Evolutionary conservation across 2,113 vertebrate species (phyloP), one percentile per base, ranked within the genome.

Genomic region (Sinocyclocheilus grahami): DNA sequence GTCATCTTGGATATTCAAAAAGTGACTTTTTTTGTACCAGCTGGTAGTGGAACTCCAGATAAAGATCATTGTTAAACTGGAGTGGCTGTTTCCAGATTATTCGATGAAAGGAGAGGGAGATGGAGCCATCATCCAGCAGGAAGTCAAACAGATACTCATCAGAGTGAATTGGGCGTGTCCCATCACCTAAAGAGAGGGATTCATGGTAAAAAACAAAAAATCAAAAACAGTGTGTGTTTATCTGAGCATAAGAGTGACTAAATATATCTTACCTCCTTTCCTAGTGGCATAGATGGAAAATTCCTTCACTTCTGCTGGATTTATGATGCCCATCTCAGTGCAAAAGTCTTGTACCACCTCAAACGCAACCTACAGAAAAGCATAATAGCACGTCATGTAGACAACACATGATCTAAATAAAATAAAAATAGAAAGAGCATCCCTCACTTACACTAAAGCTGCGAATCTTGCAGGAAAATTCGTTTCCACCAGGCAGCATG

Each of bases 81-180:
- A 99, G 91, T 0, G 93, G 94, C 0, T n/a, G 93, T 84, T 78
- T 93, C 98, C 98, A 99, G 83, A 90, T 42, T 9, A 98, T 86
- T 78, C 97, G 95, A 79, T 90, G 93, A 86, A 97, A 89, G 12
- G 91, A 93, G 24, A 99, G 42, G 1, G 33, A 89, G 83, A 95
- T 67, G n/a, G 92, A 91, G 10, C 62, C 87, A 12, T 93, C 93
- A 5, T 95, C 95, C 84, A 94, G 62, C 76, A 97, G 39, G 81
- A 96, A 96, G 86, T 95, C 96, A 22, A 97, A 96, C 85, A 98
- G 72, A 81, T 99, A 99, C 77, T 99, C 97, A 0, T 93, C 87
- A 0, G 90, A 39, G 72, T 91, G 91, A 51, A 99, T 88, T 0
- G 97, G 97, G 75, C 95, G 95, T 81, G 93, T 92, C 5, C 77